These are phyloP conservation scores for Catharus fuscescens DNA, from an alignment of 2,113 vertebrate genomes.

Conservation along the genomic window DNA sequence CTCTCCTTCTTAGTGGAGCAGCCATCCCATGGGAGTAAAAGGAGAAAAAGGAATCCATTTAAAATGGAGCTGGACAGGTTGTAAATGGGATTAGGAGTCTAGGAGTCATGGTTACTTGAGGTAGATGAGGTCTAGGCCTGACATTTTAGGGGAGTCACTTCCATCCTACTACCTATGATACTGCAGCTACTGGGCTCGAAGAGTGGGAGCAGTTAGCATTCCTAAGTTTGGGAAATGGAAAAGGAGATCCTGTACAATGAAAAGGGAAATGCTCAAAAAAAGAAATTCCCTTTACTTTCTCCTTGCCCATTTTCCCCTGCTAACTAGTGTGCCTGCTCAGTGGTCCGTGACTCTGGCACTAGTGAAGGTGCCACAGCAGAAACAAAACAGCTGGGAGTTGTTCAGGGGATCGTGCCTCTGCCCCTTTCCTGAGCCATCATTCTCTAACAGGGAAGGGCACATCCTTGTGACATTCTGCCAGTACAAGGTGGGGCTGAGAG, in stretches of 20 bases:
- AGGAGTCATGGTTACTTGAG: conserved; percentile 4
- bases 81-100: conserved; percentile 28
- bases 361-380: neutral
- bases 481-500: neutral
- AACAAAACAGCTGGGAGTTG: neutral
- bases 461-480: neutral
- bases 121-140: neutral
- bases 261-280: neutral
- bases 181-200: accelerated
- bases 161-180: neutral
- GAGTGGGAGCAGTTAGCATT: neutral
- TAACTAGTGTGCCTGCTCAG: neutral
- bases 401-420: neutral
- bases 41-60: neutral
- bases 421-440: neutral
- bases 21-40: neutral
- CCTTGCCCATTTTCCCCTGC: neutral
- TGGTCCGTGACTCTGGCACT: neutral
- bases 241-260: neutral
- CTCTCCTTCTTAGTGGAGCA: neutral
- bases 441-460: neutral
- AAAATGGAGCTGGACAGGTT: neutral
- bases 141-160: neutral
- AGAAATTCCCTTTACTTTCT: neutral
- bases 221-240: neutral